Conservation (phyloP, 2,797 vertebrate species). For the Leptodactylus fallax region DNA sequence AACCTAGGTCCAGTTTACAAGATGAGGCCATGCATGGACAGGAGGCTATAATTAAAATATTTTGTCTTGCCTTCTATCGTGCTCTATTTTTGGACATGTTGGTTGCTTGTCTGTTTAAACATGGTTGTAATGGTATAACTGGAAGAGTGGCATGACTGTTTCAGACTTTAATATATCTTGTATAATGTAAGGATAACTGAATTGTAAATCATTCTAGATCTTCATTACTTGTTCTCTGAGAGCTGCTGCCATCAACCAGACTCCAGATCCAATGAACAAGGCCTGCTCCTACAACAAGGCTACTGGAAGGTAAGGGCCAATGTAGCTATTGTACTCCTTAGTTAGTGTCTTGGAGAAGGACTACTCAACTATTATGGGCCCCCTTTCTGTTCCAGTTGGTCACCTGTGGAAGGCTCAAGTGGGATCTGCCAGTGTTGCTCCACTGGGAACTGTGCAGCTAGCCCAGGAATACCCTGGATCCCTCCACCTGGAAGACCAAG, state of each 20-base stretch:
- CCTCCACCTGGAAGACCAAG: neutral
- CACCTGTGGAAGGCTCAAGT: neutral
- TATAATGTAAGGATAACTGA: no score
- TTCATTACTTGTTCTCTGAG: slow-evolving; percentile 78
- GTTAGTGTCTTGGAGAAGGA: neutral
- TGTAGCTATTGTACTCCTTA: neutral
- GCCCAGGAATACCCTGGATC: neutral
- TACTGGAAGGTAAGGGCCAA: slow-evolving; percentile 49
- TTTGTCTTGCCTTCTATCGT: no score
- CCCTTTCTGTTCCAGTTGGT: neutral
- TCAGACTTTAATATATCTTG: no score
- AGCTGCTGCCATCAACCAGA: slow-evolving; percentile 66
- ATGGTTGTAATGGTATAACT: no score
- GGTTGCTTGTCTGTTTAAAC: no score
- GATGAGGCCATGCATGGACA: no score
- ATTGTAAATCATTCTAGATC: slow-evolving; percentile 63
- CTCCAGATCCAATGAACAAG: slow-evolving; percentile 71
- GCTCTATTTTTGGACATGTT: no score
- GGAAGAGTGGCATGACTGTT: no score
- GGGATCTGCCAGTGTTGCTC: neutral
- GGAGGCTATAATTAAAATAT: no score
- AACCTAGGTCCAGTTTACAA: no score
- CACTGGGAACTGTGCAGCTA: neutral
- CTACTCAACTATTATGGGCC: neutral
- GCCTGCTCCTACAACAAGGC: slow-evolving; percentile 76